These are phyloP conservation scores for Porites lobata DNA, from an alignment of 92 coral and sea anemone genomes.

Conservation along the genomic window DNA sequence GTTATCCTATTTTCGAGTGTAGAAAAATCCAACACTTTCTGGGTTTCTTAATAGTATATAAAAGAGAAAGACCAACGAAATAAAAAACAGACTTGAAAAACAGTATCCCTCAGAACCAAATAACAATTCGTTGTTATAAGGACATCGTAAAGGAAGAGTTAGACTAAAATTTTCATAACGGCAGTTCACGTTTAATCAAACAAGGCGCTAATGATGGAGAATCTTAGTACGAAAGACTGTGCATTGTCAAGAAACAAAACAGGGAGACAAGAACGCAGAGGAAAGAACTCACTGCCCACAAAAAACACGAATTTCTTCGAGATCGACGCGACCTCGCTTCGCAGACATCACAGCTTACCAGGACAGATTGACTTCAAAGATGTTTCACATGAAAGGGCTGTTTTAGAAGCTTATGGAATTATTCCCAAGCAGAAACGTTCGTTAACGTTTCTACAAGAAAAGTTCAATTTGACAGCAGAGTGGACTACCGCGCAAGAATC, in stretches of 20 bases:
- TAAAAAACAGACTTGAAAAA: too few relatives aligned
- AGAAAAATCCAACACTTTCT: background rate
- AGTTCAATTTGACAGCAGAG: background rate
- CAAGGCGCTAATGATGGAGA: background rate
- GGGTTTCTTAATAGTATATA: background rate
- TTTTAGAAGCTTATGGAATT: constrained; percentile 4
- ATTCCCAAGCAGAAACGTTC: background rate
- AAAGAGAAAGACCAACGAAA: background rate
- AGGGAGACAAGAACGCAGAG: background rate
- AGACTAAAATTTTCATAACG: background rate
- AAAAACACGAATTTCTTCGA: background rate
- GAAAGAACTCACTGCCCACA: background rate
- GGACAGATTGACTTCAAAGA: background rate
- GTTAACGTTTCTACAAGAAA: background rate
- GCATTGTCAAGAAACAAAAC: background rate
- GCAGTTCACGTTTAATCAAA: background rate
- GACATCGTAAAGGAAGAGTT: too few relatives aligned
- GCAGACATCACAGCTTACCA: background rate
- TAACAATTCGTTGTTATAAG: too few relatives aligned
- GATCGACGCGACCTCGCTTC: background rate
- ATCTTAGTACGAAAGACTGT: background rate
- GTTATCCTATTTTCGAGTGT: background rate
- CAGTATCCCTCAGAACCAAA: background rate
- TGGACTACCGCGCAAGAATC: background rate
- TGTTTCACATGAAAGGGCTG: background rate